A percentile compares a stretch with the other conserved stretches of the same genome.
Evolutionary conservation across 1,140 invertebrate species (phyloP).

Genomic region (Camponotus vicinus): DNA sequence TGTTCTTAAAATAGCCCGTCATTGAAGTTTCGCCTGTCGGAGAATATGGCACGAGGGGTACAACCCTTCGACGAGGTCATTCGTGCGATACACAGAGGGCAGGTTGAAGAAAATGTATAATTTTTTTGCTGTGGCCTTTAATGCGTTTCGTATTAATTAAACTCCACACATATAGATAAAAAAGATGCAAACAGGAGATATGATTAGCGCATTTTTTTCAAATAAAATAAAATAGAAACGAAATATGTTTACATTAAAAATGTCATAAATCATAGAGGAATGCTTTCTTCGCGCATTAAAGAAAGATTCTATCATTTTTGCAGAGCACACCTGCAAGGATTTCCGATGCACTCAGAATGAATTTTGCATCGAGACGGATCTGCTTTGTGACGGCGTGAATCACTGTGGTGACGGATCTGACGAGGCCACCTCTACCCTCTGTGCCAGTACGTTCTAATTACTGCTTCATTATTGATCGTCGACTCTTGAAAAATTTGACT

Average conservation of each 20-base stretch:
- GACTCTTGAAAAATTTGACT: background rate
- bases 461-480: background rate
- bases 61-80: constrained; percentile 53
- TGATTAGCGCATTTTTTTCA: background rate
- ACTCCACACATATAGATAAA: background rate
- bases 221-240: background rate
- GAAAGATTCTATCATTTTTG: constrained; percentile 79
- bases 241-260: background rate
- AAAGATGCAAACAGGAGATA: background rate
- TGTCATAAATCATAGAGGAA: background rate
- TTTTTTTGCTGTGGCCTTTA: constrained; percentile 14
- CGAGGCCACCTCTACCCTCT: constrained; percentile 92
- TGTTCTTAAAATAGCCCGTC: constrained; percentile 64
- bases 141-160: constrained; percentile 32
- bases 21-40: constrained; percentile 51
- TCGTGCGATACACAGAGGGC: constrained; percentile 2
- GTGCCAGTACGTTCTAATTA: constrained; percentile 90
- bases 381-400: constrained; percentile 95
- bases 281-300: background rate
- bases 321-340: constrained; percentile 95
- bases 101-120: constrained; percentile 13
- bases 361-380: constrained; percentile 95
- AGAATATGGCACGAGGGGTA: constrained; percentile 48
- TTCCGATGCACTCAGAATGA: constrained; percentile 94
- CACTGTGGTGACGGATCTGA: constrained; percentile 97